Conservation (phyloP, 2,888 invertebrate species). For the Hemithea aestivaria region DNA sequence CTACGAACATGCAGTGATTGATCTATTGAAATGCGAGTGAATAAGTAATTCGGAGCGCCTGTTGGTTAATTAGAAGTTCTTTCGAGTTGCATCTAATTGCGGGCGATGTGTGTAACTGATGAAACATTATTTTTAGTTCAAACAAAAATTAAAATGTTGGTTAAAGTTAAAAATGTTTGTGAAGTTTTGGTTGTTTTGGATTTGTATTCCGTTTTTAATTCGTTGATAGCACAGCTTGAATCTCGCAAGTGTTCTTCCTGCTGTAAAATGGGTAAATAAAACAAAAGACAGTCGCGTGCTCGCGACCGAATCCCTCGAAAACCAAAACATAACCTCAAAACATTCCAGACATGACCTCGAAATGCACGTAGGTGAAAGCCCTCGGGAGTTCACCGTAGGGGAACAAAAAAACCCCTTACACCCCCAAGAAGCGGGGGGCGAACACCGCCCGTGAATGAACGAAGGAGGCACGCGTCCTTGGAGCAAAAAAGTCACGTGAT, state of each 20-base stretch:
- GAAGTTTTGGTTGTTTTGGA: no score
- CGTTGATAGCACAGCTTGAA: no score
- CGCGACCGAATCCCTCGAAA: slow-evolving; percentile 38
- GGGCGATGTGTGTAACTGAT: not conserved
- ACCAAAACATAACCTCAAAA: slow-evolving; percentile 68
- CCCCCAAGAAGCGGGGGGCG: slow-evolving; percentile 67
- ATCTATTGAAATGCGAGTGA: slow-evolving; percentile 23
- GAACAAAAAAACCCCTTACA: slow-evolving; percentile 74
- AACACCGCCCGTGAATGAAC: slow-evolving; percentile 74
- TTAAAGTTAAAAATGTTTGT: slow-evolving; percentile 1
- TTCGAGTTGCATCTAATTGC: not conserved
- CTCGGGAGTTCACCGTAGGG: slow-evolving; percentile 73
- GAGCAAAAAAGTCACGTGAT: slow-evolving; percentile 79
- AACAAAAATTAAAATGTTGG: not conserved
- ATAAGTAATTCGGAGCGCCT: slow-evolving; percentile 3
- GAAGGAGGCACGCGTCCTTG: slow-evolving; percentile 77
- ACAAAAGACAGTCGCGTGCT: slow-evolving; percentile 9
- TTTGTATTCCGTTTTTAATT: no score
- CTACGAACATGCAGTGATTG: slow-evolving; percentile 22
- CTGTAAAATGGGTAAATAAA: not conserved
- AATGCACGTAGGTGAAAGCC: slow-evolving; percentile 78
- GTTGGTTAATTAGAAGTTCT: slow-evolving; percentile 1
- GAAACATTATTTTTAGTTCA: not conserved
- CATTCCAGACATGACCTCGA: slow-evolving; percentile 75
- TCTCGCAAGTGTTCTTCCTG: not conserved